Conservation (phyloP, 92 coral and sea anemone genomes). For the Desmophyllum pertusum region DNA sequence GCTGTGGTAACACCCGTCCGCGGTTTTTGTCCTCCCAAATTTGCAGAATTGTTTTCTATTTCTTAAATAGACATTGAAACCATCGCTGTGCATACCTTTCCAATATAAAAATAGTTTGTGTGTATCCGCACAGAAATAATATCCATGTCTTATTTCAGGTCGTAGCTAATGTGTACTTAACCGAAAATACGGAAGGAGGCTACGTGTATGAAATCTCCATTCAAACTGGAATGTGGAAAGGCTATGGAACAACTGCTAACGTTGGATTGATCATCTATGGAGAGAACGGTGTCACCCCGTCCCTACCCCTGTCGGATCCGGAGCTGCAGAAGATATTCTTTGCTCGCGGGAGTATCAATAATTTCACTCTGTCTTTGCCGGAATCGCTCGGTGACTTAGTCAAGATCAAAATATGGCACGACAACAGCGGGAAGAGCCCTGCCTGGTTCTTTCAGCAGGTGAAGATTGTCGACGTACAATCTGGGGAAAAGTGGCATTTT, state of each 20-base stretch:
- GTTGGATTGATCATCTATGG: constrained; percentile 78
- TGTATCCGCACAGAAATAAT: too few relatives aligned
- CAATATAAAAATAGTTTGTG: neutral
- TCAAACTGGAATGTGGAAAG: constrained; percentile 91
- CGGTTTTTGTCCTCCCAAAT: too few relatives aligned
- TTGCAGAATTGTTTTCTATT: too few relatives aligned
- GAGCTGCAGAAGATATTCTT: constrained; percentile 68
- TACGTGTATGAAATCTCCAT: constrained; percentile 77
- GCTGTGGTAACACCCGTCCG: too few relatives aligned
- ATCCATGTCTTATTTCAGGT: constrained; percentile 45
- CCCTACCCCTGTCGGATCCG: constrained; percentile 72
- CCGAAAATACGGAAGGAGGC: constrained; percentile 67
- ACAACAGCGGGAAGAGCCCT: constrained; percentile 80
- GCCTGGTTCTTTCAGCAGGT: constrained; percentile 87
- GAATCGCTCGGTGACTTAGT: constrained; percentile 68
- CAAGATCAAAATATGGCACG: constrained; percentile 85
- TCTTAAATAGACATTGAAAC: too few relatives aligned
- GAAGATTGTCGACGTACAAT: constrained; percentile 59
- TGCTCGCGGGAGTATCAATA: constrained; percentile 86
- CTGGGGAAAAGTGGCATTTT: constrained; percentile 64
- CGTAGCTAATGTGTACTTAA: constrained; percentile 75
- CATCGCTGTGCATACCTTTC: neutral
- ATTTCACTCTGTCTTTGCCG: constrained; percentile 75
- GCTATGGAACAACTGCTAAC: constrained; percentile 90
- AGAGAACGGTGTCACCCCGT: constrained; percentile 71